Conservation (phyloP, 2,797 vertebrate species). For the Pelochelys cantorii region DNA sequence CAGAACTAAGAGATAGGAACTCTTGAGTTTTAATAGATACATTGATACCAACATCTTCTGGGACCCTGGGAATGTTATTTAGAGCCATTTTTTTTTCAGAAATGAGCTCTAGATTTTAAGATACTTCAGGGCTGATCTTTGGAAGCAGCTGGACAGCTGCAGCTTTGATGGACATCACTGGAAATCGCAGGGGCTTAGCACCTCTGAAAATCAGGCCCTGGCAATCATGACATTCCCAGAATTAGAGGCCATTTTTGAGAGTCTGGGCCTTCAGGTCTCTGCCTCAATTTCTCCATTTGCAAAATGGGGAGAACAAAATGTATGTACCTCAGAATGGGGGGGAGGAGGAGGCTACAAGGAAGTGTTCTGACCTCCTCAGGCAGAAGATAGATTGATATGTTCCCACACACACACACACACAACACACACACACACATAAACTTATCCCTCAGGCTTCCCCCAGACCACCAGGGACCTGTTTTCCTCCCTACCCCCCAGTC, state of each 20-base stretch:
- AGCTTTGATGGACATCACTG: neutral
- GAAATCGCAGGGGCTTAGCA: neutral
- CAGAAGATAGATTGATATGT: too few species aligned
- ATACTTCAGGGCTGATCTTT: neutral
- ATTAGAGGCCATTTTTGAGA: neutral
- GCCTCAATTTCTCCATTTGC: neutral
- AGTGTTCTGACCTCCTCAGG: neutral
- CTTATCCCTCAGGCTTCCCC: too few species aligned
- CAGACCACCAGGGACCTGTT: too few species aligned
- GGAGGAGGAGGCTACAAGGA: neutral
- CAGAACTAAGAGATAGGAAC: neutral
- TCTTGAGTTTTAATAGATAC: neutral
- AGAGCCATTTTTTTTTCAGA: neutral
- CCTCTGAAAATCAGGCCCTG: neutral
- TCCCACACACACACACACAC: too few species aligned
- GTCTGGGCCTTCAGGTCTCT: neutral
- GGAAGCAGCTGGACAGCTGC: neutral
- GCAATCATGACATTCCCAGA: neutral
- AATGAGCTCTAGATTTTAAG: neutral
- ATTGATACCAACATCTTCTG: neutral
- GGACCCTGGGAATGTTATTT: neutral
- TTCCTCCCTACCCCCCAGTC: too few species aligned
- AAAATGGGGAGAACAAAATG: neutral
- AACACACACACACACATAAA: too few species aligned
- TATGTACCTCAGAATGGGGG: neutral